phyloP scores from a whole-genome alignment of 2,797 vertebrate genomes.

The Hafferia zeledoni region DNA sequence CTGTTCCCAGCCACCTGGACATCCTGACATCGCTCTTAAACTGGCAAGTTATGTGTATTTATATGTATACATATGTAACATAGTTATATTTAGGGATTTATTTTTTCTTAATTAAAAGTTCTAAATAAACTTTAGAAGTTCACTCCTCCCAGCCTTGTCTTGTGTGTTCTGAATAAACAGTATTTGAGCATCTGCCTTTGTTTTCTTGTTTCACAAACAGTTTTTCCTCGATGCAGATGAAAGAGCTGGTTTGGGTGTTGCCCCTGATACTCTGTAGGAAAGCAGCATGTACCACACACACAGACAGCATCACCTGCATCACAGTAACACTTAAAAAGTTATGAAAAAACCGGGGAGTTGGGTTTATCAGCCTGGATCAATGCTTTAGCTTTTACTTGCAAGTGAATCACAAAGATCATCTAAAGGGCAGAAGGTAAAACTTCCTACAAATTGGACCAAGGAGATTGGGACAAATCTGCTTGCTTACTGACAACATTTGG shows the following conservation, averaged over 20 bases:
- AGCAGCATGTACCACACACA: background rate
- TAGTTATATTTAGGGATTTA: background rate
- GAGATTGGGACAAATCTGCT: background rate
- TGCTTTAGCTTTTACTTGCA: background rate
- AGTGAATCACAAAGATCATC: background rate
- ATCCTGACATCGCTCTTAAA: background rate
- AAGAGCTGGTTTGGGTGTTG: background rate
- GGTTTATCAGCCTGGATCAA: background rate
- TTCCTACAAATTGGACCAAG: background rate
- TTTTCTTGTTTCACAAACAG: background rate
- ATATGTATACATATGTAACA: background rate
- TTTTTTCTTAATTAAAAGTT: background rate
- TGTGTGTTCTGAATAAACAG: background rate
- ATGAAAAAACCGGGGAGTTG: background rate
- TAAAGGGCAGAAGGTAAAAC: background rate
- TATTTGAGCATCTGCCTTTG: background rate
- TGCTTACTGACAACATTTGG: background rate
- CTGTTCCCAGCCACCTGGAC: background rate
- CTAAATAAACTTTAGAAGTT: slow-evolving; percentile 35
- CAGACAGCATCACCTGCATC: background rate
- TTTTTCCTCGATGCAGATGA: background rate
- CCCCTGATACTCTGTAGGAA: background rate
- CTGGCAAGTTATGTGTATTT: background rate
- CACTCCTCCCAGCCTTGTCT: background rate
- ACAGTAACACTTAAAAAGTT: background rate